These are phyloP conservation scores for Pitangus sulphuratus DNA, from an alignment of 2,797 vertebrate genomes.

Conservation along the genomic window DNA sequence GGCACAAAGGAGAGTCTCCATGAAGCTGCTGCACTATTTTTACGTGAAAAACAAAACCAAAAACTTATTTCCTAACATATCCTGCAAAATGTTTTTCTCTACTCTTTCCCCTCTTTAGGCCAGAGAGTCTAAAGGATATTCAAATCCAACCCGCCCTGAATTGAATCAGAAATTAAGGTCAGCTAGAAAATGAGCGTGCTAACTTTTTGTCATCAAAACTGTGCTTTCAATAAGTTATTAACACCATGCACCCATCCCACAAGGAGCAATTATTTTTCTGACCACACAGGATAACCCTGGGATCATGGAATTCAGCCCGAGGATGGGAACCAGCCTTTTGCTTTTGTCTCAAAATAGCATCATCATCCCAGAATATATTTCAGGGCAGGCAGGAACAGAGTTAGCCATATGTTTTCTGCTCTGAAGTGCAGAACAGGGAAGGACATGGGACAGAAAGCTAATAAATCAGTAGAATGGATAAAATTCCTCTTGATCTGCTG, in stretches of 20 bases:
- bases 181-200: background rate
- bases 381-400: background rate
- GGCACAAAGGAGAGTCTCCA: background rate
- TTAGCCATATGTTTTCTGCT: background rate
- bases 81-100: background rate
- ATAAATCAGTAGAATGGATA: background rate
- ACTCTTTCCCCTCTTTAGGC: background rate
- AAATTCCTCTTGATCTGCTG: background rate
- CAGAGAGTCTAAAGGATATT: background rate
- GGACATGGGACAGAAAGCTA: background rate
- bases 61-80: background rate
- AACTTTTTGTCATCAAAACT: background rate
- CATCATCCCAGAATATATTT: background rate
- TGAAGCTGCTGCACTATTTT: background rate
- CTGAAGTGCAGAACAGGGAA: background rate
- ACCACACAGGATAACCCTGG: background rate
- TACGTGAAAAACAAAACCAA: background rate
- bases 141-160: background rate
- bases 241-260: background rate
- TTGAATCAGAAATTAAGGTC: background rate
- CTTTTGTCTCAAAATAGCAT: constrained; percentile 37
- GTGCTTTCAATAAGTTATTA: background rate
- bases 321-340: constrained; percentile 22
- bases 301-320: background rate
- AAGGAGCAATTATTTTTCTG: background rate